Conservation (phyloP, 1,140 invertebrate species). For the Adoxophyes honmai region DNA sequence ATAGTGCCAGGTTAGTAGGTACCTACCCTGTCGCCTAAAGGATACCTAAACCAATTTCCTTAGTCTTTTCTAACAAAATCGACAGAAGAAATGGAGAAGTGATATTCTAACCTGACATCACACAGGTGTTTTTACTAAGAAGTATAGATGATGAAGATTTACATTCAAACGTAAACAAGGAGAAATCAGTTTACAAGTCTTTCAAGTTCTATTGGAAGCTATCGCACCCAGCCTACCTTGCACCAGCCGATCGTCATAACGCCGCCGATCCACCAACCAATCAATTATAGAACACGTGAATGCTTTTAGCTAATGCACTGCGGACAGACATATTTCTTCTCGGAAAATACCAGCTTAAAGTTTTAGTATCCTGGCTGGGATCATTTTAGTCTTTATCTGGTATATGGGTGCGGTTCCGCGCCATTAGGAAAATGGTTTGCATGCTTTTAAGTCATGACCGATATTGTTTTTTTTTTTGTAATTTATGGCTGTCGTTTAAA, state of each 20-base stretch:
- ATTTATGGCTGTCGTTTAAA: too few species aligned
- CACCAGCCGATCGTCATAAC: background rate
- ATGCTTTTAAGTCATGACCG: background rate
- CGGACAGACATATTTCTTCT: slow-evolving; percentile 20
- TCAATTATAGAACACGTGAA: slow-evolving; percentile 39
- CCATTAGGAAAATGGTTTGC: background rate
- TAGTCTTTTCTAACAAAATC: too few species aligned
- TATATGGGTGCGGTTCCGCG: background rate
- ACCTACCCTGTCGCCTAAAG: too few species aligned
- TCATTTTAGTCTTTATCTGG: background rate
- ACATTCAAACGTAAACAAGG: too few species aligned
- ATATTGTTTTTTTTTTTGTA: background rate
- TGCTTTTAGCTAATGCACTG: slow-evolving; percentile 39
- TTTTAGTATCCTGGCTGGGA: slow-evolving; percentile 1
- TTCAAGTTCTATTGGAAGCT: too few species aligned
- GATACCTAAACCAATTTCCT: too few species aligned
- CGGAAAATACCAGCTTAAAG: background rate
- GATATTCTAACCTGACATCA: too few species aligned
- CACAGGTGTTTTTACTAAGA: too few species aligned
- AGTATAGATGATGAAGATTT: too few species aligned
- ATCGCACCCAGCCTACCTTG: background rate
- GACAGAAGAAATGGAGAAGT: too few species aligned
- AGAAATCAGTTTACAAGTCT: too few species aligned
- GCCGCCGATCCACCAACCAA: slow-evolving; percentile 22
- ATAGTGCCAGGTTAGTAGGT: too few species aligned